These are phyloP conservation scores for Callocephalon fimbriatum DNA, from an alignment of 2,113 vertebrate species.

Conservation along the genomic window DNA sequence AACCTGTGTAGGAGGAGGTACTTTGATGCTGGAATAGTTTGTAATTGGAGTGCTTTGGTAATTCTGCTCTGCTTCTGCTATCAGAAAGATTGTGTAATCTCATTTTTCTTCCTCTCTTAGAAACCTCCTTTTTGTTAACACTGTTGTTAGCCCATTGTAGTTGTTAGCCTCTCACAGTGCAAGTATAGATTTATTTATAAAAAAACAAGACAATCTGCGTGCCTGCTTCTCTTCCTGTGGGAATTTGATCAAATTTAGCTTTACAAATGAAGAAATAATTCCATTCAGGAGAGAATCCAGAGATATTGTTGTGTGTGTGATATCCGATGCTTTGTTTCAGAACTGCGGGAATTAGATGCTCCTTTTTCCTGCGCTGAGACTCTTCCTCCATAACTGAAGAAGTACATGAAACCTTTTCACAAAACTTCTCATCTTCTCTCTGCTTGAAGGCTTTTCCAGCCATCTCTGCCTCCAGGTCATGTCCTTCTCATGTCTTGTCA, in stretches of 20 bases:
- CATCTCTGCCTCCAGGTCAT: slow-evolving; percentile 3
- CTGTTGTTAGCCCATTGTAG: neutral
- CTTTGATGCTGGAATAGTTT: neutral
- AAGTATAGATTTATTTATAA: slow-evolving; percentile 1
- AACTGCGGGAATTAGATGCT: neutral
- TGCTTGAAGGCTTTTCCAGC: neutral
- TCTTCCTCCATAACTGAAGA: neutral
- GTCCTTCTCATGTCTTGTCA: slow-evolving; percentile 47
- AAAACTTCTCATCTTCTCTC: neutral
- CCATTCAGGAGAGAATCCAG: slow-evolving; percentile 14
- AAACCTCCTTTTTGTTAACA: neutral
- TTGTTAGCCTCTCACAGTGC: neutral
- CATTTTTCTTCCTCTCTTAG: neutral
- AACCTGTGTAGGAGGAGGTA: neutral
- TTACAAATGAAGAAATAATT: slow-evolving; percentile 55
- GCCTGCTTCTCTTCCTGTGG: slow-evolving; percentile 33
- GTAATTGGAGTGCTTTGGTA: neutral
- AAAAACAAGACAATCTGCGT: neutral
- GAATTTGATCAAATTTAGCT: slow-evolving; percentile 55
- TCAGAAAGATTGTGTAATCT: neutral
- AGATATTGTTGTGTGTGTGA: neutral
- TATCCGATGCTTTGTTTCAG: neutral
- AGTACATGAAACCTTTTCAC: slow-evolving; percentile 11
- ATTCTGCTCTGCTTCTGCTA: neutral
- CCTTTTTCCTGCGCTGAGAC: neutral